A percentile compares a stretch with the other conserved stretches of the same genome.
Evolutionary conservation across 2,797 vertebrate genomes (phyloP).

Genomic region (Mormyrus proboscirostris): DNA sequence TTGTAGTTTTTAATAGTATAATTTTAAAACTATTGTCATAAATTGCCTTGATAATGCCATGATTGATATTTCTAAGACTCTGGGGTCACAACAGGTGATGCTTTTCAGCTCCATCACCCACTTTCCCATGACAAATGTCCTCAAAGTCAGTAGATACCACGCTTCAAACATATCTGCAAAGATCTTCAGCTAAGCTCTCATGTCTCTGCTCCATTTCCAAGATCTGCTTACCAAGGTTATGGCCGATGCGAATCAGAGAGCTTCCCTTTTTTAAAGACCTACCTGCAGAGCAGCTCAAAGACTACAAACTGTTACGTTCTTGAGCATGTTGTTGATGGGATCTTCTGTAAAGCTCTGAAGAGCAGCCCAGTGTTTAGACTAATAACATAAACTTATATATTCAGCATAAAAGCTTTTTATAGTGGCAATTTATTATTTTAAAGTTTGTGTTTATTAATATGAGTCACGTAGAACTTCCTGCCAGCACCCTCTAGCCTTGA

Average conservation of each 20-base stretch:
- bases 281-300: neutral
- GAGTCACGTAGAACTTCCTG: neutral
- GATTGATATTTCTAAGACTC: neutral
- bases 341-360: neutral
- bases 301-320: neutral
- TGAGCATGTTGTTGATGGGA: neutral
- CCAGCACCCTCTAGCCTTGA: neutral
- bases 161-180: neutral
- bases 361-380: neutral
- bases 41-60: neutral
- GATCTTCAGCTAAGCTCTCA: neutral
- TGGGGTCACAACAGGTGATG: neutral
- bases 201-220: neutral
- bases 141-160: neutral
- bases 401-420: neutral
- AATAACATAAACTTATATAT: constrained; percentile 9
- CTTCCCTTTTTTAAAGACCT: neutral
- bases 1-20: neutral
- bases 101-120: neutral
- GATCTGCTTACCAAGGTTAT: neutral
- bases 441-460: neutral
- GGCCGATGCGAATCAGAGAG: neutral
- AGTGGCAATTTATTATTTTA: neutral
- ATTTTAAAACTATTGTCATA: neutral
- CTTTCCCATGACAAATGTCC: neutral